Evolutionary conservation across 1,140 invertebrate genomes (phyloP).

Genomic region (Macrostomum lignano): DNA sequence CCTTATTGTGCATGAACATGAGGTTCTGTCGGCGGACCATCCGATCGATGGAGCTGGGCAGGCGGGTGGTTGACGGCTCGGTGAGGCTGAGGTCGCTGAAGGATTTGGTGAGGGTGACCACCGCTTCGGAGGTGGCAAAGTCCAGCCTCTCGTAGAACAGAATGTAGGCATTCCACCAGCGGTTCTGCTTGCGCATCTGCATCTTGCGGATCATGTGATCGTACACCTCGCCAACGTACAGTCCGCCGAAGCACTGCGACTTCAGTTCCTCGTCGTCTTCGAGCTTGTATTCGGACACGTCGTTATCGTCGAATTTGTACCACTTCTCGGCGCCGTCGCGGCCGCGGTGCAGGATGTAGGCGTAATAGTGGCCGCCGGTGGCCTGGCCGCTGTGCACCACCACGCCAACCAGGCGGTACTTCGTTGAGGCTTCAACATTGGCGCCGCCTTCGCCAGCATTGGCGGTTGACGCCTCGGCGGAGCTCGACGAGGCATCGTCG

Average conservation of each 20-base stretch:
- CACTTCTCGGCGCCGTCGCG: slow-evolving; percentile 41
- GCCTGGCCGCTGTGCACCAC: slow-evolving; percentile 93
- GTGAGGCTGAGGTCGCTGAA: too few species aligned
- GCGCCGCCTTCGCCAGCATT: slow-evolving; percentile 40
- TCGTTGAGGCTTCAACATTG: slow-evolving; percentile 32
- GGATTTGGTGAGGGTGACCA: neutral
- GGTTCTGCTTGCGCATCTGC: slow-evolving; percentile 64
- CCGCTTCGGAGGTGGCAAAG: slow-evolving; percentile 7
- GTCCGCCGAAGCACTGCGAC: slow-evolving; percentile 32
- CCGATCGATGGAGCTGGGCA: slow-evolving; percentile 45
- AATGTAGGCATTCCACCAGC: slow-evolving; percentile 98
- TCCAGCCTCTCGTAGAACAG: slow-evolving; percentile 61
- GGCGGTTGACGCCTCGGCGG: slow-evolving; percentile 31
- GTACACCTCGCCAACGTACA: slow-evolving; percentile 46
- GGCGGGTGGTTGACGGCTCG: slow-evolving; percentile 11
- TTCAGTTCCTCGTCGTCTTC: slow-evolving; percentile 47
- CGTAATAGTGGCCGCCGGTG: slow-evolving; percentile 81
- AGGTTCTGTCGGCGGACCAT: slow-evolving; percentile 60
- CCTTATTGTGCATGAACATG: slow-evolving; percentile 63
- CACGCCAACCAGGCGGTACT: slow-evolving; percentile 72
- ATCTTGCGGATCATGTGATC: slow-evolving; percentile 36
- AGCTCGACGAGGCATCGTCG: slow-evolving; percentile 6
- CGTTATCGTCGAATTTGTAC: slow-evolving; percentile 94
- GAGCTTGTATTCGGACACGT: slow-evolving; percentile 74
- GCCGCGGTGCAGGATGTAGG: slow-evolving; percentile 67